phyloP scores from a whole-genome alignment of 2,797 vertebrate species.

The Mormyrus hasselquistii region DNA sequence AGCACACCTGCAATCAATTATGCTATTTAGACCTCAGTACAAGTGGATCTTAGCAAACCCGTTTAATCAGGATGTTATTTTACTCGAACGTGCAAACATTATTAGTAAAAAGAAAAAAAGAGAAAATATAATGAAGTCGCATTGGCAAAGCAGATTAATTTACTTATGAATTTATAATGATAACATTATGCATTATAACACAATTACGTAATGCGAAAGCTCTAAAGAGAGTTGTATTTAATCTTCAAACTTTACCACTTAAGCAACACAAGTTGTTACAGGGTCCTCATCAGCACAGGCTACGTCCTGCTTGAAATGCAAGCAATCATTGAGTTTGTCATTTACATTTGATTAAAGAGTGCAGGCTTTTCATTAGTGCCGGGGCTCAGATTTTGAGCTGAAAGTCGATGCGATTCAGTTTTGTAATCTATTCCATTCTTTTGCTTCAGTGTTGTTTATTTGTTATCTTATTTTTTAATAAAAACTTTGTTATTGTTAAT shows the following conservation, averaged over 20 bases:
- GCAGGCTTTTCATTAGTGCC: background rate
- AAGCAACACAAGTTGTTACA: background rate
- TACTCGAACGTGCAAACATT: background rate
- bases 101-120: constrained; percentile 7
- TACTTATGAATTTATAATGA: background rate
- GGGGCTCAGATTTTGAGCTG: background rate
- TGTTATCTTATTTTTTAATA: background rate
- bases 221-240: background rate
- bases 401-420: background rate
- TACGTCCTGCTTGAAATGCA: background rate
- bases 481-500: constrained; percentile 10
- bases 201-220: background rate
- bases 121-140: background rate
- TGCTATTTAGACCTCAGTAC: background rate
- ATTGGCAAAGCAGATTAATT: constrained; percentile 4
- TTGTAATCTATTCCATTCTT: background rate
- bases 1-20: background rate
- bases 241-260: background rate
- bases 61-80: background rate
- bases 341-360: background rate
- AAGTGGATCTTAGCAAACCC: background rate
- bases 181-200: background rate
- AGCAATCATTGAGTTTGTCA: constrained; percentile 9
- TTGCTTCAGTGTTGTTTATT: background rate
- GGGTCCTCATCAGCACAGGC: background rate